A percentile compares a stretch with the other conserved stretches of the same genome.
These are phyloP conservation scores for Lucilia sericata DNA, from an alignment of 1,140 invertebrate genomes.

Conservation along the genomic window DNA sequence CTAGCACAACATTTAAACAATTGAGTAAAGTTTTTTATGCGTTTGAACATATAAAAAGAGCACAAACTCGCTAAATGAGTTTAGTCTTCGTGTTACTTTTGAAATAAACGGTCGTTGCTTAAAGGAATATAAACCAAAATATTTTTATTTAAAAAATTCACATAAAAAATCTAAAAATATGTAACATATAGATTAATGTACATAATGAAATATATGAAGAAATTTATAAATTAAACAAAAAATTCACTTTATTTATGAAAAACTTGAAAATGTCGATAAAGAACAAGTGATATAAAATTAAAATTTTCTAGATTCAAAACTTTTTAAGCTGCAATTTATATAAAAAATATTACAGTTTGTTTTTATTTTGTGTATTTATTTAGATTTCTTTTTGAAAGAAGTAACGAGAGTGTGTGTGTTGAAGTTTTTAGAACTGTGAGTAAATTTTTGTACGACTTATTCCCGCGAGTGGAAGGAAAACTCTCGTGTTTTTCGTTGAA, in stretches of 20 bases:
- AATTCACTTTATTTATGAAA: background rate
- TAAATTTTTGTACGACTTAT: constrained; percentile 2
- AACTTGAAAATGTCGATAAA: background rate
- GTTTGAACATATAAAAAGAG: constrained; percentile 39
- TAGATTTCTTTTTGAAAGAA: background rate
- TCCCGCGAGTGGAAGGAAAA: constrained; percentile 25
- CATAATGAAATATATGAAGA: background rate
- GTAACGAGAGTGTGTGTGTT: background rate
- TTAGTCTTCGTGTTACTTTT: constrained; percentile 43
- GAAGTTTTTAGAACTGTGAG: background rate
- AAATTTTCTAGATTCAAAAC: background rate
- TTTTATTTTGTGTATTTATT: constrained; percentile 44
- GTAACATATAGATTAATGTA: background rate
- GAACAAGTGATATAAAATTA: background rate
- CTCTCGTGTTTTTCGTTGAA: constrained; percentile 28
- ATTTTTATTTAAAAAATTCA: constrained; percentile 5
- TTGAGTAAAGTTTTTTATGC: constrained; percentile 8
- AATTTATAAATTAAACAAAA: background rate
- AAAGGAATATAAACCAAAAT: background rate
- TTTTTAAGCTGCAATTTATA: background rate
- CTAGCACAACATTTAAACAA: constrained; percentile 33
- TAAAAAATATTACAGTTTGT: constrained; percentile 7
- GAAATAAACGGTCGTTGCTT: constrained; percentile 28
- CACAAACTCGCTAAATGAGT: constrained; percentile 18
- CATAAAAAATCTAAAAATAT: background rate